These are phyloP conservation scores for Ictidomys tridecemlineatus DNA, from an alignment of 2,113 vertebrate species.

Conservation along the genomic window DNA sequence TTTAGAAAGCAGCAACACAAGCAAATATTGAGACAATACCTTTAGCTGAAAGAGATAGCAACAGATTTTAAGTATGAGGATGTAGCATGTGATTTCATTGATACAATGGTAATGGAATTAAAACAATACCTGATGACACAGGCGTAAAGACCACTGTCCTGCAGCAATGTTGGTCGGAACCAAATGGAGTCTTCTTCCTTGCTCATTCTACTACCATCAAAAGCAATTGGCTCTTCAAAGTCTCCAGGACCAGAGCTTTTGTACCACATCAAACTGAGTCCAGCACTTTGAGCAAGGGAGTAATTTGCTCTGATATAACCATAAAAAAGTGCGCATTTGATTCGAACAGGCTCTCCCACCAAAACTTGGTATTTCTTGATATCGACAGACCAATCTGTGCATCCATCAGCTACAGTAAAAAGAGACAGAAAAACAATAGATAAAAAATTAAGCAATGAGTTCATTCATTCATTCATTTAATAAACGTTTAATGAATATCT, in stretches of 20 bases:
- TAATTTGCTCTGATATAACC: conserved; percentile 99
- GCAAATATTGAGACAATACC: conserved; percentile 68
- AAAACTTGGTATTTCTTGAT: conserved; percentile 99
- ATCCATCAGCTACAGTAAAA: conserved; percentile 95
- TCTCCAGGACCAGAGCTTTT: conserved; percentile 97
- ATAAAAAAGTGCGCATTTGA: conserved; percentile 99
- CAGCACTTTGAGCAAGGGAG: conserved; percentile 96
- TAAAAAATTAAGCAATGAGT: neutral
- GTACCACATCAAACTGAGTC: conserved; percentile 99
- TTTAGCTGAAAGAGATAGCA: conserved; percentile 33
- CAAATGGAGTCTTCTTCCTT: conserved; percentile 99
- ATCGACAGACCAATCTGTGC: conserved; percentile 99
- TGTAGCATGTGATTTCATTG: neutral
- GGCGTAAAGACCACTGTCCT: conserved; percentile 97
- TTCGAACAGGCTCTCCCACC: conserved; percentile 97
- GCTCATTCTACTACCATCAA: conserved; percentile 97
- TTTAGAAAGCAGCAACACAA: conserved; percentile 62
- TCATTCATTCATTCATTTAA: conserved; percentile 39
- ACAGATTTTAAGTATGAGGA: neutral
- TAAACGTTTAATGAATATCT: neutral
- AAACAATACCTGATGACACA: conserved; percentile 96
- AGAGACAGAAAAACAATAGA: conserved; percentile 33
- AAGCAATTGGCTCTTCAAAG: conserved; percentile 99
- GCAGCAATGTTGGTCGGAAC: conserved; percentile 97
- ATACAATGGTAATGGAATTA: conserved; percentile 70